A percentile compares a stretch with the other conserved stretches of the same genome.
These are phyloP conservation scores for Epinephelus coioides DNA, from an alignment of 2,797 vertebrate species.

Conservation along the genomic window DNA sequence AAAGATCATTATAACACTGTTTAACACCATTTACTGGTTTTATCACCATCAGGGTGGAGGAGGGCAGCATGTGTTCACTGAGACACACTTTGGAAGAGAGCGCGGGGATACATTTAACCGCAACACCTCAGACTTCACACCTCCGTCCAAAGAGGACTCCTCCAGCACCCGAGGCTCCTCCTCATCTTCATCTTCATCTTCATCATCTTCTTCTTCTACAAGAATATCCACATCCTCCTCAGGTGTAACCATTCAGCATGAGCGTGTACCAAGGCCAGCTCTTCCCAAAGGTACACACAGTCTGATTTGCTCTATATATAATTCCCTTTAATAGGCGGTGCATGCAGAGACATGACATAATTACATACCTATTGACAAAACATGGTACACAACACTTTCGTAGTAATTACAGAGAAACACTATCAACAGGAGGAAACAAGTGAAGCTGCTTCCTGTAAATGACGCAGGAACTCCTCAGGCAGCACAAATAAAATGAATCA, in stretches of 20 bases:
- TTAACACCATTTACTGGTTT: conserved; percentile 7
- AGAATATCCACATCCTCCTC: conserved; percentile 63
- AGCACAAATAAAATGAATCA: conserved; percentile 14
- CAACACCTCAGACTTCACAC: conserved; percentile 34
- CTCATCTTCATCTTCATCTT: conserved; percentile 63
- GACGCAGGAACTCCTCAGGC: not conserved
- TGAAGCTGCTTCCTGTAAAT: conserved; percentile 4
- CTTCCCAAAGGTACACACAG: conserved; percentile 82
- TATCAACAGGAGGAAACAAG: not conserved
- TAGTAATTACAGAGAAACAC: conserved; percentile 22
- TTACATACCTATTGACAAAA: not conserved
- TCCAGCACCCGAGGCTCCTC: conserved; percentile 57
- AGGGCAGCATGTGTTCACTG: conserved; percentile 5
- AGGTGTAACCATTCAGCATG: conserved; percentile 51
- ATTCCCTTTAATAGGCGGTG: not conserved
- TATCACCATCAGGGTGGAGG: conserved; percentile 55
- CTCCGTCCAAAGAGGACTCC: conserved; percentile 47
- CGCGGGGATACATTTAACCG: conserved; percentile 73
- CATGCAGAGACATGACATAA: not conserved
- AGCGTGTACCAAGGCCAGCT: conserved; percentile 65
- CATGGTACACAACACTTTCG: not conserved
- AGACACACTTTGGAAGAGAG: conserved; percentile 62
- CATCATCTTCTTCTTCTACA: conserved; percentile 58
- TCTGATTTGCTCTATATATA: not conserved
- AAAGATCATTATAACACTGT: not conserved